Evolutionary conservation across 2,113 vertebrate species (phyloP).

Genomic region (Lepus americanus): DNA sequence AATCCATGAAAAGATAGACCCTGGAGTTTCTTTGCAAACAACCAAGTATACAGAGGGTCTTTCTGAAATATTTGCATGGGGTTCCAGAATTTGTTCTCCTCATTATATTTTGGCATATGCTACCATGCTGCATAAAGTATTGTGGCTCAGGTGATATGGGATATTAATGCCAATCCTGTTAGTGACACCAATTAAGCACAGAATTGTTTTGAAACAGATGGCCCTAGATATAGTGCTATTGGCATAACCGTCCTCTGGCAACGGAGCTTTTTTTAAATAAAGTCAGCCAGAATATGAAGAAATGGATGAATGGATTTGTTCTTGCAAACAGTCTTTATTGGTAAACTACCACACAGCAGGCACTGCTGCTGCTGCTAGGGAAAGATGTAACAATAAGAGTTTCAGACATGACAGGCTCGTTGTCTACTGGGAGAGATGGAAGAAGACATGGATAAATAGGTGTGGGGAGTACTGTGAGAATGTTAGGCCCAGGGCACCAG

Average conservation of each 20-base stretch:
- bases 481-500: background rate
- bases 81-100: conserved; percentile 21
- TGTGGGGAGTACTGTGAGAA: no score
- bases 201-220: conserved; percentile 52
- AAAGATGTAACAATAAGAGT: background rate
- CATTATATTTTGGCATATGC: conserved; percentile 45
- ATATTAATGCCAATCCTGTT: background rate
- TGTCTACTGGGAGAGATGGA: conserved; percentile 23
- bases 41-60: background rate
- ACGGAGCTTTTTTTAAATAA: background rate
- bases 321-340: background rate
- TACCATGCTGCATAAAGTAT: background rate
- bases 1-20: conserved; percentile 25
- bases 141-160: background rate
- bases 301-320: background rate
- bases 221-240: background rate
- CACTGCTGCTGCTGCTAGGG: background rate
- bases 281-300: background rate
- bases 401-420: background rate
- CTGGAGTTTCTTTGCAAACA: background rate
- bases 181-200: background rate
- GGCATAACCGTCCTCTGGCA: background rate
- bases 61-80: conserved; percentile 45
- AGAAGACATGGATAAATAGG: background rate
- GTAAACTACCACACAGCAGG: background rate